Percentiles rank a stretch among this genome's conserved stretches.
phyloP scores from a whole-genome alignment of 2,797 vertebrate genomes.

The Bryconaethiops microstoma region DNA sequence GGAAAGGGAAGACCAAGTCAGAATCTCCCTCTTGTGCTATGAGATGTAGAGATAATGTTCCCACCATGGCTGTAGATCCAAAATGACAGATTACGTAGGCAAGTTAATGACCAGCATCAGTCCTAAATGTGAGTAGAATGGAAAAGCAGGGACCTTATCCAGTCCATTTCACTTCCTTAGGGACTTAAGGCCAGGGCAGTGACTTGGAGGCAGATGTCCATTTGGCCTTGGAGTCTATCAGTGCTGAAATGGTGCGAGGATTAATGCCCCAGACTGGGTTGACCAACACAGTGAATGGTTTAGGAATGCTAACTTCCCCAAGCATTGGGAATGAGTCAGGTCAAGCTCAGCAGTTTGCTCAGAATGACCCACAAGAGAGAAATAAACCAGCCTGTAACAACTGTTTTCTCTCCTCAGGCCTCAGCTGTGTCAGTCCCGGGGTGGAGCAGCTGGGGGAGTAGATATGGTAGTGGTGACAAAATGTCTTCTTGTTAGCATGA shows the following conservation, averaged over 20 bases:
- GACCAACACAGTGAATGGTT: constrained; percentile 3
- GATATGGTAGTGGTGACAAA: background rate
- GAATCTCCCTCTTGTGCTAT: background rate
- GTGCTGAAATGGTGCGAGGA: constrained; percentile 10
- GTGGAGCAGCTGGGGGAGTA: background rate
- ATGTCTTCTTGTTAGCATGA: constrained; percentile 6
- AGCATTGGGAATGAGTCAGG: background rate
- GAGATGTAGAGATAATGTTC: background rate
- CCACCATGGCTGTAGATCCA: constrained; percentile 1
- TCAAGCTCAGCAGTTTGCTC: background rate
- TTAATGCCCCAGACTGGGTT: background rate
- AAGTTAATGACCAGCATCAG: background rate
- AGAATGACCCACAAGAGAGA: background rate
- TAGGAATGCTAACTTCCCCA: background rate
- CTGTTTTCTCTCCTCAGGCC: background rate
- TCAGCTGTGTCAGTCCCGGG: no score
- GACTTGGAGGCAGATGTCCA: background rate
- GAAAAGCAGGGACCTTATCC: no score
- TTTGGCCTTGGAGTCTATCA: background rate
- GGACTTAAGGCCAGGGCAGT: no score
- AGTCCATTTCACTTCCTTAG: no score
- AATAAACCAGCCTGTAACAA: background rate
- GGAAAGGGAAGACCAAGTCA: background rate
- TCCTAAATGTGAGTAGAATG: no score
- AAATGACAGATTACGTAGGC: background rate